Evolutionary conservation across 2,888 invertebrate species (phyloP), one percentile per base, ranked within the genome.

Genomic region (Eristalis intricaria): DNA sequence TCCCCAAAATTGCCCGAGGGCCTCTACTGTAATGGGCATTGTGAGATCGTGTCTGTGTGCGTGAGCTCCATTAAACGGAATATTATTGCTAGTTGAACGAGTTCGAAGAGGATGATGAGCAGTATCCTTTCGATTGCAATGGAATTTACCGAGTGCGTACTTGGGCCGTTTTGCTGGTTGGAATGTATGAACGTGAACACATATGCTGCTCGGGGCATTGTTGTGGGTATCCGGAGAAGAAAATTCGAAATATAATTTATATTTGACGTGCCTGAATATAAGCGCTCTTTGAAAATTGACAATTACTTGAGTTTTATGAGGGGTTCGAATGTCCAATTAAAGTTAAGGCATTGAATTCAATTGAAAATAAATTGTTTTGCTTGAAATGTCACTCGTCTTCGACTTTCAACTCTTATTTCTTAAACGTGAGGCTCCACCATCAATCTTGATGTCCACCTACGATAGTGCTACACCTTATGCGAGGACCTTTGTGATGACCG

Each of bases 1-100:
- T 73, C 73, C 68, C 71, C 32, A 71, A 26, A 85, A 80, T 64
- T 76, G 68, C 80, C 40, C 19, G 35, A 65, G 70, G 75, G 79
- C 50, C 19, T 32, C 68, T 65, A 75, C 71, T 63, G 63, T 77
- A 70, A 78, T 78, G 35, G 63, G 22, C 19, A 19, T 7, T 19
- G 0, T 7, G 19, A 50, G 50, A 8, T 0, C 43, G 63, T 84
- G 56, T 65, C 40, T 60, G 35, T 56, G 68, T 40, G 22, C 23
- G n/a, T 32, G 64, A 19, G 65, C 29, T 19, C 56, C 38, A 56
- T 77, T 38, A 73, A 69, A 69, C 58, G 60, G 29, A 69, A 61
- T 65, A 56, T 61, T 19, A 35, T 70, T 70, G 63, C 56, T 71
- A 43, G 65, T 58, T 32, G 79, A 78, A 78, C 56, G 78, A 78